These are phyloP conservation scores for Poecilia latipinna DNA, from an alignment of 2,113 vertebrate species.

Conservation along the genomic window DNA sequence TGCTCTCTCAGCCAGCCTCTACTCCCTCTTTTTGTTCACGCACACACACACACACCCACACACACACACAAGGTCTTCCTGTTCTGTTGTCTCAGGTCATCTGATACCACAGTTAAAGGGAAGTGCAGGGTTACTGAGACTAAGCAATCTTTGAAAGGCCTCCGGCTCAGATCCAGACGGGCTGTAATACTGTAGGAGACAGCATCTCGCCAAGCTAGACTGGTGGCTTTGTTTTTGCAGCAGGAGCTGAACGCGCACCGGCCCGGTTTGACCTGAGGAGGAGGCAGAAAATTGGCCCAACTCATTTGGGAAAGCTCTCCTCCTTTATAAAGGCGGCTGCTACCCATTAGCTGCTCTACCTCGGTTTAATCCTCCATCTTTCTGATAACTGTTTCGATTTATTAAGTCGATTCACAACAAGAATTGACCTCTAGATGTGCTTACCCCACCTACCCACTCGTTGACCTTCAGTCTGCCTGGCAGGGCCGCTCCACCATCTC, in stretches of 20 bases:
- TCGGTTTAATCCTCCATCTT: constrained; percentile 7
- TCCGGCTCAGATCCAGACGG: constrained; percentile 66
- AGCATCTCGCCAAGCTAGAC: constrained; percentile 31
- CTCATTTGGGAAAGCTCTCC: background rate
- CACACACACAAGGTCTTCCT: constrained; percentile 38
- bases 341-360: constrained; percentile 19
- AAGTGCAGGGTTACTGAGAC: constrained; percentile 73
- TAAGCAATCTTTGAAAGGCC: constrained; percentile 71
- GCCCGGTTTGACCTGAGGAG: constrained; percentile 39
- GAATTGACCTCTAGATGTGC: constrained; percentile 30
- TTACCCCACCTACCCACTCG: background rate
- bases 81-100: constrained; percentile 79
- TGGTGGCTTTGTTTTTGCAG: constrained; percentile 30
- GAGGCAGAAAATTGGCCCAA: constrained; percentile 23
- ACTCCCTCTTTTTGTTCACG: constrained; percentile 15
- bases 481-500: constrained; percentile 54
- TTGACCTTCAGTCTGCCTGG: constrained; percentile 58
- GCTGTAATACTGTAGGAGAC: constrained; percentile 12
- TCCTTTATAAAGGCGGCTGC: constrained; percentile 12
- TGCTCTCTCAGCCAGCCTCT: constrained; percentile 65
- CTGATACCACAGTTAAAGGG: constrained; percentile 73
- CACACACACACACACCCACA: background rate
- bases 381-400: constrained; percentile 53
- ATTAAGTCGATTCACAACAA: constrained; percentile 40
- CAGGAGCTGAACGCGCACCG: constrained; percentile 30